Evolutionary conservation across 2,797 vertebrate genomes (phyloP).

Genomic region (Cossypha polioptera): DNA sequence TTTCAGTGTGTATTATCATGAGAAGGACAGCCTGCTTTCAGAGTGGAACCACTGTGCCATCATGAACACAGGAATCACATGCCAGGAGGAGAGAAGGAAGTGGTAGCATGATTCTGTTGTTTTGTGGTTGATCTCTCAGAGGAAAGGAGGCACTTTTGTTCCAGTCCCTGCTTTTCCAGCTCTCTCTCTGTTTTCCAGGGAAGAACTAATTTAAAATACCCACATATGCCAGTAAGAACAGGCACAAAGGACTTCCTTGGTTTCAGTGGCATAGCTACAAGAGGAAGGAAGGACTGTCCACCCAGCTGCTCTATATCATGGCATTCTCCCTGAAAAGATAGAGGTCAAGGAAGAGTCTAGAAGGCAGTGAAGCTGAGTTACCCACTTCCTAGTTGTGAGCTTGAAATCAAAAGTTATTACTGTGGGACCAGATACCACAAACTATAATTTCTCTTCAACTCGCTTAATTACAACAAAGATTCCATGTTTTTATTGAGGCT

Average conservation of each 20-base stretch:
- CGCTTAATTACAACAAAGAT: accelerated
- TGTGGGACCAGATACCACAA: not conserved
- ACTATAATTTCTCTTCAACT: not conserved
- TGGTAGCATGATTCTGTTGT: not conserved
- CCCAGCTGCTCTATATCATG: not conserved
- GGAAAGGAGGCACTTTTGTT: not conserved
- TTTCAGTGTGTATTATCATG: not conserved
- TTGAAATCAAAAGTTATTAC: not conserved
- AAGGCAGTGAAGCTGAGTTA: not conserved
- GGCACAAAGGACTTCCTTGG: not conserved
- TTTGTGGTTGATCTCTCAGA: not conserved
- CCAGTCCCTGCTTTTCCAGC: not conserved
- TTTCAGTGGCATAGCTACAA: not conserved
- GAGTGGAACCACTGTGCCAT: not conserved
- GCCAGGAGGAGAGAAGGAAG: not conserved
- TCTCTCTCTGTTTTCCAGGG: not conserved
- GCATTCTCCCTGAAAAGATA: not conserved
- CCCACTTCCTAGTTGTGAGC: not conserved
- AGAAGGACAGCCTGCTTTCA: not conserved
- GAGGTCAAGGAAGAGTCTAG: not conserved
- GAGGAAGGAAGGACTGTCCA: not conserved
- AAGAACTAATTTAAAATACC: not conserved
- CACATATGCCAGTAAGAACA: not conserved
- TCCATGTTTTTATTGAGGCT: not conserved
- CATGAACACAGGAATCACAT: not conserved